Conservation (phyloP, 2,888 invertebrate species). For the Callimorpha dominula region DNA sequence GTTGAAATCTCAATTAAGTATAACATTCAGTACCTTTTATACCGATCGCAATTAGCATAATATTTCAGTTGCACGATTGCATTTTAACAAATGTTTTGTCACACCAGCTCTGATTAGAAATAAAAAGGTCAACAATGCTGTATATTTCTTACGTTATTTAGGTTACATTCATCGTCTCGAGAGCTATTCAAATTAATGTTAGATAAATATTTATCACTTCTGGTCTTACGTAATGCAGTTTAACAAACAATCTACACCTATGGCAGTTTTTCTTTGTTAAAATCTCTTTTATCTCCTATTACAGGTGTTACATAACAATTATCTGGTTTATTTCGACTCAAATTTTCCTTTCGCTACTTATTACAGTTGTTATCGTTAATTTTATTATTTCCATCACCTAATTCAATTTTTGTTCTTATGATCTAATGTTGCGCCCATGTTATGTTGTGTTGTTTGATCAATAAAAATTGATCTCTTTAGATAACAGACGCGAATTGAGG, state of each 20-base stretch:
- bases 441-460: slow-evolving; percentile 67
- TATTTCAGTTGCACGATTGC: slow-evolving; percentile 21
- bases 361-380: slow-evolving; percentile 18
- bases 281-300: slow-evolving; percentile 35
- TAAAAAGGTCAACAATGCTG: slow-evolving; percentile 24
- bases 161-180: slow-evolving; percentile 27
- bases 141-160: slow-evolving; percentile 23
- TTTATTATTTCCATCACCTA: slow-evolving; percentile 14
- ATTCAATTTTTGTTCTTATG: slow-evolving; percentile 22
- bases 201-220: slow-evolving; percentile 55
- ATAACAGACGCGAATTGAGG: slow-evolving; percentile 70
- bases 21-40: background rate
- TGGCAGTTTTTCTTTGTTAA: slow-evolving; percentile 26
- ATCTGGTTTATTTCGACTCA: slow-evolving; percentile 24
- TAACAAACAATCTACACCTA: slow-evolving; percentile 37
- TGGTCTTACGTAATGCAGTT: slow-evolving; percentile 51
- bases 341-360: slow-evolving; percentile 26
- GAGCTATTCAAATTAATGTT: slow-evolving; percentile 47
- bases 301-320: slow-evolving; percentile 34
- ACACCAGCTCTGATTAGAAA: background rate
- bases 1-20: background rate
- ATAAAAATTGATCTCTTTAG: slow-evolving; percentile 71
- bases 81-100: slow-evolving; percentile 8
- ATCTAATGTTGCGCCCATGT: slow-evolving; percentile 55
- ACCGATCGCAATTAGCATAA: slow-evolving; percentile 21